A percentile compares a stretch with the other conserved stretches of the same genome.
These are phyloP conservation scores for Poeciliopsis retropinna DNA, from an alignment of 2,113 vertebrate genomes.

Conservation along the genomic window DNA sequence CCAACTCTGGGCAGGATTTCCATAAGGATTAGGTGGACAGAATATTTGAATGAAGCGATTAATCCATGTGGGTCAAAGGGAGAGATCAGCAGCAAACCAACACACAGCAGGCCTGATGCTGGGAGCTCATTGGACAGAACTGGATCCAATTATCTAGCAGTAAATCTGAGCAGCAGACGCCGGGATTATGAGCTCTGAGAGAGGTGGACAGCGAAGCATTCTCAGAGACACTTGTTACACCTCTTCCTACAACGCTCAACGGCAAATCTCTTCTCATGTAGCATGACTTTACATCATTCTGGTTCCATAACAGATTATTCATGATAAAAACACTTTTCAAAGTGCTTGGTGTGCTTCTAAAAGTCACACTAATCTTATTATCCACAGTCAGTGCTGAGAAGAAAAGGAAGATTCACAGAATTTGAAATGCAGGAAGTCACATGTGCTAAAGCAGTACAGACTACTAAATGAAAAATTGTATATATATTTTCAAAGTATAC, in stretches of 20 bases:
- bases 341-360: background rate
- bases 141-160: constrained; percentile 65
- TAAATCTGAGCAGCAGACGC: constrained; percentile 49
- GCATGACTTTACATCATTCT: background rate
- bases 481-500: no score
- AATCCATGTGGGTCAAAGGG: constrained; percentile 52
- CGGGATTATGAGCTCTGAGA: constrained; percentile 53
- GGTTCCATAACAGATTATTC: background rate
- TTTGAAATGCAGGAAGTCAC: background rate
- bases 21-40: constrained; percentile 38
- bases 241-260: background rate
- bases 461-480: no score
- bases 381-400: background rate
- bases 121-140: constrained; percentile 51
- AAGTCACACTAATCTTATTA: constrained; percentile 11
- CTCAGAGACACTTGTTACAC: background rate
- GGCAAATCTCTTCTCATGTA: background rate
- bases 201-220: constrained; percentile 21
- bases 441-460: background rate
- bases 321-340: background rate
- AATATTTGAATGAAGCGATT: constrained; percentile 56
- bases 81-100: constrained; percentile 33
- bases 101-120: constrained; percentile 22
- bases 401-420: background rate
- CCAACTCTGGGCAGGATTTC: constrained; percentile 2